Evolutionary conservation across 2,888 invertebrate genomes (phyloP).

Genomic region (Tupiocoris notatus): DNA sequence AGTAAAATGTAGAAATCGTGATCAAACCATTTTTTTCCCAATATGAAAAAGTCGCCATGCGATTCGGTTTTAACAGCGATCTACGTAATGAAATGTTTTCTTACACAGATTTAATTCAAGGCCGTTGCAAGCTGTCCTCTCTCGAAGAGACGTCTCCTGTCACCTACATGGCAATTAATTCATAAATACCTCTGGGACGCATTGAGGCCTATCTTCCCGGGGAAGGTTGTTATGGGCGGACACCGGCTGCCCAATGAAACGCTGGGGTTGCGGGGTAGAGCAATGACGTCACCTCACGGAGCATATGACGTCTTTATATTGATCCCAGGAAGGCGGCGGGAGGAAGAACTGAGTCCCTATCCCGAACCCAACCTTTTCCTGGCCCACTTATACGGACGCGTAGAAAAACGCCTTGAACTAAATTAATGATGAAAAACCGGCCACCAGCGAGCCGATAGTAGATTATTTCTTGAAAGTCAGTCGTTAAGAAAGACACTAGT

Average conservation of each 20-base stretch:
- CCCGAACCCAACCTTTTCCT: background rate
- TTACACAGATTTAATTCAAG: no score
- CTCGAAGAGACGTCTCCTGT: no score
- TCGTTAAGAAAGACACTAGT: no score
- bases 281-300: constrained; percentile 10
- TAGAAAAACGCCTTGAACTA: background rate
- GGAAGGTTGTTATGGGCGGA: background rate
- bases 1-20: no score
- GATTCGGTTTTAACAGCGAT: no score
- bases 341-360: background rate
- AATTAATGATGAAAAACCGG: no score
- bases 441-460: no score
- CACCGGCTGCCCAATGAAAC: background rate
- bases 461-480: no score
- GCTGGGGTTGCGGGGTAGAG: constrained; percentile 3
- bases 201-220: background rate
- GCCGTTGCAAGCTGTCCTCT: no score
- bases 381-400: background rate
- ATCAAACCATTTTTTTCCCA: no score
- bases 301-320: constrained; percentile 29
- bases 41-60: no score
- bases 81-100: no score
- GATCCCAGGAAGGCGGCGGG: constrained; percentile 4
- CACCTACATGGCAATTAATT: background rate
- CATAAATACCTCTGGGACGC: background rate